These are phyloP conservation scores for Caprella mutica DNA, from an alignment of 2,888 invertebrate genomes.

Conservation along the genomic window DNA sequence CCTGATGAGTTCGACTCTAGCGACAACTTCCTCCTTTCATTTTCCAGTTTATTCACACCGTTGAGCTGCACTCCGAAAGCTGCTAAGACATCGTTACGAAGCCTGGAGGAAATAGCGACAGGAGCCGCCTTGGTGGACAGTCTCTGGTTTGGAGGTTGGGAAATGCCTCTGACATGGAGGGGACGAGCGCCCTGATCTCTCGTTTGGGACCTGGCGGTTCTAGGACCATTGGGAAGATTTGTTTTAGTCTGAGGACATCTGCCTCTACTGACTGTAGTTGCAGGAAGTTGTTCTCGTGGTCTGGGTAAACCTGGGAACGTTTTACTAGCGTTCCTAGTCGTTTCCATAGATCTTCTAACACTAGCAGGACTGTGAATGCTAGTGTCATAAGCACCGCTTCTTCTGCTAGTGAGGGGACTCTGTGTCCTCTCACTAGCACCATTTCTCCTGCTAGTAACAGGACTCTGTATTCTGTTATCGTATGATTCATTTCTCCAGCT, in stretches of 20 bases:
- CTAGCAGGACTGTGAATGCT: no score
- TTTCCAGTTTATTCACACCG: not conserved
- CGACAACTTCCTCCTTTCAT: conserved; percentile 20
- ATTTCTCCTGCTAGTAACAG: not conserved
- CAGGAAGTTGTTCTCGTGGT: conserved; percentile 3
- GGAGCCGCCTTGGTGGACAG: no score
- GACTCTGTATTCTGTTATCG: not conserved
- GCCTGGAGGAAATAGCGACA: conserved; percentile 2
- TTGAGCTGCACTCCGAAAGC: conserved; percentile 8
- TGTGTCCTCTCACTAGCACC: not conserved
- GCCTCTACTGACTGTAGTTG: no score
- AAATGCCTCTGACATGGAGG: not conserved
- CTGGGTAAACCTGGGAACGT: conserved; percentile 1
- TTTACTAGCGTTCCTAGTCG: no score
- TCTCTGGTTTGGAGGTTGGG: not conserved
- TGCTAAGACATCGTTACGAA: conserved; percentile 2
- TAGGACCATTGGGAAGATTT: not conserved
- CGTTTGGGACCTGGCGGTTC: conserved; percentile 7
- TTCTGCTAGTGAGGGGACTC: no score
- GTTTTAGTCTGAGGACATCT: conserved; percentile 5
- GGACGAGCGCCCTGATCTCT: not conserved
- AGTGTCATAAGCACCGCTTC: no score
- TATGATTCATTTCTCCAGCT: not conserved
- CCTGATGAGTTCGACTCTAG: conserved; percentile 28
- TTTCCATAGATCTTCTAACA: no score